phyloP scores from a whole-genome alignment of 2,888 invertebrate species.

The Rhaphigaster nebulosa region DNA sequence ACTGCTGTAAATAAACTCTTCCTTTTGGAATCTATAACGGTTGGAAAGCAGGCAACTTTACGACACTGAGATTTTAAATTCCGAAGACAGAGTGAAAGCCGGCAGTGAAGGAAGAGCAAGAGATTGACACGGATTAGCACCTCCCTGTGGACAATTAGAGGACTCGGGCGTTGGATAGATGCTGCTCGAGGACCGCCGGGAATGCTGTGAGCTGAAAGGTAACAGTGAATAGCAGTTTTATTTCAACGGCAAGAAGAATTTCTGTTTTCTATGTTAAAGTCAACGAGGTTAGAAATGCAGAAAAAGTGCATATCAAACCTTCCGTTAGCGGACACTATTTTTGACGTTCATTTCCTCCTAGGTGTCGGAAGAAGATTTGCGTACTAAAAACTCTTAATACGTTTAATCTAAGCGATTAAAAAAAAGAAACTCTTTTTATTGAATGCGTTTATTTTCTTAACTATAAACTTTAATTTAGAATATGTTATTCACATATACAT shows the following conservation, averaged over 20 bases:
- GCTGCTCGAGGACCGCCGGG: background rate
- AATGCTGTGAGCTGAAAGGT: background rate
- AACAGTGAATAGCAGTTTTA: conserved; percentile 9
- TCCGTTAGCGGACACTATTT: background rate
- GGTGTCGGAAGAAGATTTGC: background rate
- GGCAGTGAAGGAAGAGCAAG: background rate
- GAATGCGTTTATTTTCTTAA: too few species aligned
- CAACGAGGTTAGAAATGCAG: background rate
- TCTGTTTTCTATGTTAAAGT: background rate
- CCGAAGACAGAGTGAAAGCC: background rate
- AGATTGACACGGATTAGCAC: background rate
- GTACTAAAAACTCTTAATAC: background rate
- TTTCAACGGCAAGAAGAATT: background rate
- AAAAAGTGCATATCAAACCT: background rate
- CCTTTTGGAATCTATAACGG: background rate
- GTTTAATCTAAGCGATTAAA: background rate
- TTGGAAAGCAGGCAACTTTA: background rate
- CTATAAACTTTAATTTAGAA: too few species aligned
- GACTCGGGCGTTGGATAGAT: background rate
- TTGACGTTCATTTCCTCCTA: background rate
- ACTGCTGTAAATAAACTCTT: background rate
- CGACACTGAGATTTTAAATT: background rate
- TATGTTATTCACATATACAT: too few species aligned
- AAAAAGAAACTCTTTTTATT: too few species aligned
- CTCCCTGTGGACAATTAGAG: background rate